Evolutionary conservation across 2,113 vertebrate species (phyloP).

Genomic region (Crotalus viridis): DNA sequence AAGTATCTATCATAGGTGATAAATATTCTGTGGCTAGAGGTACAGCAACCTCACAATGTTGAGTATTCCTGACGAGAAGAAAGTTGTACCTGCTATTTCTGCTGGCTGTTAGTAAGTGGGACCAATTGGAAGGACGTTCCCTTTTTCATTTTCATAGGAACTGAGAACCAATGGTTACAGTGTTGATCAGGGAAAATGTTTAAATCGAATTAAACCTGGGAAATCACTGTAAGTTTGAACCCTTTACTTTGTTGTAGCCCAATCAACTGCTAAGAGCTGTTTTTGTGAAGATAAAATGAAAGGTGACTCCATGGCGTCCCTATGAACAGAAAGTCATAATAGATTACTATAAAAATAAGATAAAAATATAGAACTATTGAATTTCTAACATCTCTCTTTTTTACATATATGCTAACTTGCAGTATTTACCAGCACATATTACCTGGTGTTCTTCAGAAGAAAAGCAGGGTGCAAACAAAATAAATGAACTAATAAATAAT

Average conservation of each 20-base stretch:
- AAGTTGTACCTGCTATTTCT: background rate
- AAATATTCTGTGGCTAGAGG: background rate
- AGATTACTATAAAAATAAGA: background rate
- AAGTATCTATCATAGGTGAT: too few species aligned
- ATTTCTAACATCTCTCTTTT: background rate
- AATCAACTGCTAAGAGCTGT: background rate
- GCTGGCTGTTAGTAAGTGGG: background rate
- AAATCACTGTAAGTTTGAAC: background rate
- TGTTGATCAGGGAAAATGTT: background rate
- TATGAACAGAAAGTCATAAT: background rate
- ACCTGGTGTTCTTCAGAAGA: background rate
- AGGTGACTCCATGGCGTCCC: background rate
- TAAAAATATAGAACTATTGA: background rate
- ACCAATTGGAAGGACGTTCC: background rate
- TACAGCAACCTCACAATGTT: background rate
- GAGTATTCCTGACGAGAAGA: background rate
- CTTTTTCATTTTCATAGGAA: background rate
- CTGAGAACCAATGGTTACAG: background rate
- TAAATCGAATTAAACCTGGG: background rate
- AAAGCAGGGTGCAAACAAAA: background rate
- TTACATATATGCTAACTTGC: background rate
- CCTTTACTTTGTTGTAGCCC: background rate
- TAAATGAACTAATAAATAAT: background rate
- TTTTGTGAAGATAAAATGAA: background rate
- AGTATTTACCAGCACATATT: background rate